Base-by-base conservation (phyloP, 2,888 invertebrate species). In the Lepidonotus clava region DNA sequence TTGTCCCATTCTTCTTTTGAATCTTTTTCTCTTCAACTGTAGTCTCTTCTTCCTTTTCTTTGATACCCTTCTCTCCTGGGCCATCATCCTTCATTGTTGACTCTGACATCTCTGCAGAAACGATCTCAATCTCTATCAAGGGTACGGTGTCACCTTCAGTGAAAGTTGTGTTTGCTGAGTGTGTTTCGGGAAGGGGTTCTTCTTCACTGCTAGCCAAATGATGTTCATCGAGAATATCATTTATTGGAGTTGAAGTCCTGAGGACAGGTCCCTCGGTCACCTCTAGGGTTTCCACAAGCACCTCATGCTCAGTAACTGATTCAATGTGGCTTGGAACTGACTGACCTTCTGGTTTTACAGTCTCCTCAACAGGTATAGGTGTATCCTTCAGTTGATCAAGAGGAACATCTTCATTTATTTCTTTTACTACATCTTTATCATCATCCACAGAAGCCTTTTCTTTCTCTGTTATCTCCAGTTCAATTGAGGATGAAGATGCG, bases 391-490 rank as follows among this genome's bases (percentile, higher is more conserved):
- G 77, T 76, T 85, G 40, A 36, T 77, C 41, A 40, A 56, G 41
- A 51, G 36, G 14, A 1, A 67, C 36, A 6, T 46, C 85, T 38
- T 34, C 51, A 34, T 28, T 24, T 28, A 41, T 24, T 36, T 85
- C 84, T 46, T 32, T 76, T 46, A 85, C 41, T 8, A 38, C 32
- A 18, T 97, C 92, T 96, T 96, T 93, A 96, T 96, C 92, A 28
- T 95, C 95, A 90, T 95, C 94, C 89, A 88, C 95, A 95, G 91
- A 51, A 40, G 53, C 61, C 41, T 61, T 83, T 21, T 77, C 96
- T 96, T 90, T 97, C 97, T 24, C 88, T 87, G 86, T 88, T 18
- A 46, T 56, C 34, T 71, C 61, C 36, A 56, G 80, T 66, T 66
- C 28, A 4, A 14, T 24, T 4, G 1, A 18, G 28, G 66, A 14